A percentile compares a stretch with the other conserved stretches of the same genome.
Conservation (phyloP, 2,888 invertebrate genomes). For the Diarsia rubi region DNA sequence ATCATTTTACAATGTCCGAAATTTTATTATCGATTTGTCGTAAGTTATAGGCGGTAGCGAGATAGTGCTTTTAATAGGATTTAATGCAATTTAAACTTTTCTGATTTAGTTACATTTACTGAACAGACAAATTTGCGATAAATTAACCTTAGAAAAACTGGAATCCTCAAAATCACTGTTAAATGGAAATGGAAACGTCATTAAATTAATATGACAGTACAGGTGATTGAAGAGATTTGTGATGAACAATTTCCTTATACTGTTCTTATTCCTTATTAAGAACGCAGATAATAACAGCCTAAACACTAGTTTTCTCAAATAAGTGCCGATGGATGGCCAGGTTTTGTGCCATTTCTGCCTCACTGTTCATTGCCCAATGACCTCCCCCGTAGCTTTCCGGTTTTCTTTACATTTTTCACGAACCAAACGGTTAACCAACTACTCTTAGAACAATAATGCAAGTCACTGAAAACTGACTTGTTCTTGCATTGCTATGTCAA, state of each 20-base stretch:
- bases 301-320: background rate
- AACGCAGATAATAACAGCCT: background rate
- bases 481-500: background rate
- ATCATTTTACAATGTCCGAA: conserved; percentile 81
- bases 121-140: too few species aligned
- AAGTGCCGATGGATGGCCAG: background rate
- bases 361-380: too few species aligned
- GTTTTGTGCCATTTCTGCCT: background rate
- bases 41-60: conserved; percentile 43
- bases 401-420: too few species aligned
- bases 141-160: background rate
- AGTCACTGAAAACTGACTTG: background rate
- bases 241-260: background rate
- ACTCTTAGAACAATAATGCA: background rate
- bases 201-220: background rate
- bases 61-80: background rate
- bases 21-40: conserved; percentile 71
- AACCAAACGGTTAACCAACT: too few species aligned
- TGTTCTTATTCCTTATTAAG: background rate
- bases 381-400: too few species aligned
- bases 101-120: too few species aligned
- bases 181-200: background rate
- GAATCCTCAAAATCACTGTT: background rate
- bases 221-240: background rate
- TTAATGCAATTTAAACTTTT: background rate